phyloP scores from a whole-genome alignment of 2,113 vertebrate species.

The sheep (Ovis aries) region DNA sequence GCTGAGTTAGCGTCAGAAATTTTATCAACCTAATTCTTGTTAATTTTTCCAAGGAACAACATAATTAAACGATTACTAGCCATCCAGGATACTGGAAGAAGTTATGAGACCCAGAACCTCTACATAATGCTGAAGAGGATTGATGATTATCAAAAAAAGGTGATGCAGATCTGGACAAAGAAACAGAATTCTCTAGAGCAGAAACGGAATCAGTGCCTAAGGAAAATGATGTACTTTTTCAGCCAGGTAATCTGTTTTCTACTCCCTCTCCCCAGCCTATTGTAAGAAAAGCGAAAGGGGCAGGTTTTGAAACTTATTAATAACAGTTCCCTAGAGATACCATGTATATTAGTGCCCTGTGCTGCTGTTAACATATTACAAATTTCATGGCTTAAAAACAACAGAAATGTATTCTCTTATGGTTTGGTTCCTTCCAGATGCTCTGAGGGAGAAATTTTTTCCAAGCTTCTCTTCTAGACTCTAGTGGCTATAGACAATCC shows the following conservation, averaged over 20 bases:
- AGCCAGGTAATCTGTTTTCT: slow-evolving; percentile 55
- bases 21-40: slow-evolving; percentile 7
- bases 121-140: slow-evolving; percentile 59
- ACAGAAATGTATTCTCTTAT: not conserved
- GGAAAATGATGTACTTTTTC: slow-evolving; percentile 61
- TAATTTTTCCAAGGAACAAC: slow-evolving; percentile 59
- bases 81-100: slow-evolving; percentile 66
- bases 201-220: slow-evolving; percentile 43
- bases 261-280: not conserved
- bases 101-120: slow-evolving; percentile 51
- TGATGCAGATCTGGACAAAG: slow-evolving; percentile 56
- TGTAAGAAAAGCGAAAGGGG: not conserved
- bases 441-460: not conserved
- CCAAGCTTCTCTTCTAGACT: not conserved
- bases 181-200: slow-evolving; percentile 60
- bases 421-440: not conserved
- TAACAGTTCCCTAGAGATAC: not conserved
- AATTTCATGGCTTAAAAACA: not conserved
- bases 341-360: not conserved
- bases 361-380: not conserved
- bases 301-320: slow-evolving; percentile 1
- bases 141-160: slow-evolving; percentile 64
- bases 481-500: not conserved
- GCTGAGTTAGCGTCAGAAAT: not conserved
- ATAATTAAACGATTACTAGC: slow-evolving; percentile 54